phyloP scores from a whole-genome alignment of 1,140 invertebrate species.

The Scaptomyza montana region DNA sequence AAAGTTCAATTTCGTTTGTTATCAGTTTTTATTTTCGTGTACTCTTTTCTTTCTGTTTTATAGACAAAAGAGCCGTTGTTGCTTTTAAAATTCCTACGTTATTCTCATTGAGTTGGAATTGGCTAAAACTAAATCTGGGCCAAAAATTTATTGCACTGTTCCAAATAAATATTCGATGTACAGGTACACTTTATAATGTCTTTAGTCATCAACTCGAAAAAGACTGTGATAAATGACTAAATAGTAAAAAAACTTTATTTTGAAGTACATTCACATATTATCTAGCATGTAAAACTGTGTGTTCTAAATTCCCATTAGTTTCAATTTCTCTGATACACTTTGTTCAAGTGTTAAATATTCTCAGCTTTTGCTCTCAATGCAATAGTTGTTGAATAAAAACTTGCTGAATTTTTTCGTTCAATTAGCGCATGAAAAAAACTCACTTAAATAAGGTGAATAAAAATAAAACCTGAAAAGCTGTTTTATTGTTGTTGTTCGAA shows the following conservation, averaged over 20 bases:
- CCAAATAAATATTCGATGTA: neutral
- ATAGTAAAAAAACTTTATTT: neutral
- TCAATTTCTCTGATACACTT: neutral
- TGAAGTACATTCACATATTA: neutral
- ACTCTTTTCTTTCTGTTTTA: constrained; percentile 13
- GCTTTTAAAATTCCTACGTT: constrained; percentile 26
- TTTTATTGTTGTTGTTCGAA: constrained; percentile 23
- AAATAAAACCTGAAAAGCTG: constrained; percentile 35
- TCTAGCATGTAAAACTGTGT: neutral
- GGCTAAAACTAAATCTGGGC: constrained; percentile 15
- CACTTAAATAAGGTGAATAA: constrained; percentile 25
- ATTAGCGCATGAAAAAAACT: constrained; percentile 59
- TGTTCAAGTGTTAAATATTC: neutral
- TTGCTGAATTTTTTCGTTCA: constrained; percentile 51
- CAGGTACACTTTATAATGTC: neutral
- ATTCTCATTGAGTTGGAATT: constrained; percentile 36
- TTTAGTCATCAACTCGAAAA: neutral
- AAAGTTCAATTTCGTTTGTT: constrained; percentile 61
- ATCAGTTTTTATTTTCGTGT: constrained; percentile 44
- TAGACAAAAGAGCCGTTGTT: constrained; percentile 35
- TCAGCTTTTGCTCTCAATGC: constrained; percentile 12
- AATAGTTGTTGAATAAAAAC: constrained; percentile 24
- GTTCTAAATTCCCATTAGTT: neutral
- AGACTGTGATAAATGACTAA: neutral
- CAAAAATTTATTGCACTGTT: constrained; percentile 36